Base-by-base conservation (phyloP, 1,140 invertebrate genomes). In the Rhizoglyphus robini region DNA sequence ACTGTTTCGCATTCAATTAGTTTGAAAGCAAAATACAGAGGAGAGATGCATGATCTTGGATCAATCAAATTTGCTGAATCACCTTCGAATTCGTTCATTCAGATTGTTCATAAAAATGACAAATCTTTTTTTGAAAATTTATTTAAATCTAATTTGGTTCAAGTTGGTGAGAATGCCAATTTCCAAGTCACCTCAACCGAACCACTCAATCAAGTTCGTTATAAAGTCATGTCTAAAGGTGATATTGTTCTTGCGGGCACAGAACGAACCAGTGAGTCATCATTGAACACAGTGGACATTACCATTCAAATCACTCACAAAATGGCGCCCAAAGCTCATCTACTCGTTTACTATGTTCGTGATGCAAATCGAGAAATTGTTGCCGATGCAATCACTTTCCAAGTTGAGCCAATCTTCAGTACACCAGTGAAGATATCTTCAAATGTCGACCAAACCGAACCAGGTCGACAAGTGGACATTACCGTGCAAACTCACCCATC, bases 361-460 rank as follows among this genome's bases (percentile, higher is more conserved):
- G 64, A 71, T 36, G 78, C 83, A 1, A 82, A 87, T 72, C 85
- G 86, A 1, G 88, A 93, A 78, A 78, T 94, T 32, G 80, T 94
- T 4, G 87, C 88, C 4, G 88, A 92, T 75, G 82, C 87, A 4
- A 75, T 91, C 3, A 83, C 88, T 67, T 84, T 94, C 70, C 81
- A 87, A 69, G 79, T 92, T 0, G 80, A 84, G 47, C 86, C 87
- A 38, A 76, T 84, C 29, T 76, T 92, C 20, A 83, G 87, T 70
- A 93, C 90, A 74, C 84, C 84, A 69, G 86, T 81, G 23, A 76
- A 81, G 58, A 72, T 84, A 54, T 77, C 78, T 72, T 68, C 83
- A 1, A 79, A 76, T 32, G 79, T 82, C 0, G 76, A 79, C 13
- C 79, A 83, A 75, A 82, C 83, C 0, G 79, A 80, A 62, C 88